A percentile compares a stretch with the other conserved stretches of the same genome.
Evolutionary conservation across 2,797 vertebrate species (phyloP).

Genomic region (Pelochelys cantorii): DNA sequence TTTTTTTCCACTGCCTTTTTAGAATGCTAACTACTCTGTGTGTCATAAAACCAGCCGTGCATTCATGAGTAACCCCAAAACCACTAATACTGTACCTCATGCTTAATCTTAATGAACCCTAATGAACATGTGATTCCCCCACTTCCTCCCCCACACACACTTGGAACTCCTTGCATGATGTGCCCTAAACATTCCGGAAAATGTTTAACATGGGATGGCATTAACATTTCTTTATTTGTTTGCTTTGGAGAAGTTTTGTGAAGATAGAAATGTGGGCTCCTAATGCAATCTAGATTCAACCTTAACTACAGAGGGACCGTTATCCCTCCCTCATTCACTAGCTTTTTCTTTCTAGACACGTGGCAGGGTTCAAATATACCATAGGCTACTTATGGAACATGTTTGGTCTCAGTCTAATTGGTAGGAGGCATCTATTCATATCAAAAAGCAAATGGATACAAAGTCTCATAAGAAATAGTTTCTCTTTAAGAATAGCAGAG

Average conservation of each 20-base stretch:
- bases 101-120: neutral
- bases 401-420: conserved; percentile 12
- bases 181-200: neutral
- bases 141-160: too few relatives aligned
- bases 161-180: neutral
- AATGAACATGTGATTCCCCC: neutral
- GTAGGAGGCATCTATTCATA: conserved; percentile 21
- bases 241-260: neutral
- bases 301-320: neutral
- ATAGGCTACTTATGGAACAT: neutral
- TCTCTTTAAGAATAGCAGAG: conserved; percentile 62
- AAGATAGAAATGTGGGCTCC: conserved; percentile 1
- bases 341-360: neutral
- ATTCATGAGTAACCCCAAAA: neutral
- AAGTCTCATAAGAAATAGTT: conserved; percentile 13
- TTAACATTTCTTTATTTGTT: neutral
- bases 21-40: neutral
- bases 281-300: neutral
- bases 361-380: conserved; percentile 32
- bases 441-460: conserved; percentile 19
- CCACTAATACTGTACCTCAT: neutral
- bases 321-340: neutral
- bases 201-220: neutral
- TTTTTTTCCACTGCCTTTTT: neutral
- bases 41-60: neutral